Base-by-base conservation (phyloP, 2,113 vertebrate genomes). In the Albula goreensis region DNA sequence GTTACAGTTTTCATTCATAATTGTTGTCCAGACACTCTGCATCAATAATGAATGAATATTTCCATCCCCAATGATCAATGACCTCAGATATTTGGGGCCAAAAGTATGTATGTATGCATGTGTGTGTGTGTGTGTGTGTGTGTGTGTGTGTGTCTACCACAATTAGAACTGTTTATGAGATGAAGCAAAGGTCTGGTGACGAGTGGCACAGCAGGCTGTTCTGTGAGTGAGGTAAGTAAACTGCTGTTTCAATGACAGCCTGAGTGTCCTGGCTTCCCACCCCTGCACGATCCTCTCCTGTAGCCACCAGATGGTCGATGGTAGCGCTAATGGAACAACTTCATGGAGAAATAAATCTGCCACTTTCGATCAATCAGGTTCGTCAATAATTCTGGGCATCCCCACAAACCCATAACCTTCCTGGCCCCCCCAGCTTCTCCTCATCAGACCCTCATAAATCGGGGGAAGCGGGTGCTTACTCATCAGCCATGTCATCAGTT, bases 311-410 rank as follows among this genome's bases (percentile, higher is more conserved):
- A 93, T 92, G 91, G 93, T 92, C 88, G 82, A 93, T 93, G 92
- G 88, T 85, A 92, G 90, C 89, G 89, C 85, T 93, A 94, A 94
- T 92, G 90, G 92, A 93, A 93, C 89, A 90, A 93, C 90, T 82
- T 93, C 91, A 93, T 89, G 90, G 91, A 85, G 85, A 94, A 93
- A 94, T 93, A 94, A 94, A 95, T 90, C 91, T 93, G 93, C 90
- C 93, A 93, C 90, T 92, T 94, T 78, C 90, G 93, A 94, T 95
- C 93, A 78, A 86, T 81, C 60, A 81, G 15, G 19, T 41, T 31
- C 10, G 50, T 56, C 85, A 70, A 31, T 31, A 66, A 79, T 48
- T 60, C 49, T 63, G 78, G 78, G 78, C 70, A 79, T 57, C 84
- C 84, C 31, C 50, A 60, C 84, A 85, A 78, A 2, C 12, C 52